Evolutionary conservation across 2,113 vertebrate species (phyloP).

Genomic region (Polyodon spathula): DNA sequence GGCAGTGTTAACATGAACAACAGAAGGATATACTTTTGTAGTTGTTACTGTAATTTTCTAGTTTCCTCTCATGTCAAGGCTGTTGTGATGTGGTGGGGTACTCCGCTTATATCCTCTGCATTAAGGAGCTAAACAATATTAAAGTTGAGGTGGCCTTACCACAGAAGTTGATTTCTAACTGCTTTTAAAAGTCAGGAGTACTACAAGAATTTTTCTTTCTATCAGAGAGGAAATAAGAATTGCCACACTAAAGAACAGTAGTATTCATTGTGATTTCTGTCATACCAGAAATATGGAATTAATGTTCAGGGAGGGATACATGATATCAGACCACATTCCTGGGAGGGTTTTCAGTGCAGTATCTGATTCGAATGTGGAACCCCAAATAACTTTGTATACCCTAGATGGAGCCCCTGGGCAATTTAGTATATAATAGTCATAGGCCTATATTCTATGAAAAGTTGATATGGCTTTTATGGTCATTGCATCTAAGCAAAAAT

Average conservation of each 20-base stretch:
- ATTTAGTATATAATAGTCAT: too few relatives aligned
- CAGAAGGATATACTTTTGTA: slow-evolving; percentile 75
- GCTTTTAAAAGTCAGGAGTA: slow-evolving; percentile 45
- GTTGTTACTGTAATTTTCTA: slow-evolving; percentile 85
- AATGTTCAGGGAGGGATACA: slow-evolving; percentile 26
- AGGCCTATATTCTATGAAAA: too few relatives aligned
- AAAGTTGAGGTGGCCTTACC: slow-evolving; percentile 46
- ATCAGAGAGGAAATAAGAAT: slow-evolving; percentile 19
- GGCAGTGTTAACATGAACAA: slow-evolving; percentile 71
- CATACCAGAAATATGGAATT: slow-evolving; percentile 37
- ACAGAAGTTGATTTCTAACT: slow-evolving; percentile 37
- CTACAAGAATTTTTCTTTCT: slow-evolving; percentile 7
- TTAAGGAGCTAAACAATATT: slow-evolving; percentile 43
- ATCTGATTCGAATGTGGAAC: too few relatives aligned
- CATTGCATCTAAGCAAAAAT: too few relatives aligned
- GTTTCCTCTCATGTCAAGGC: slow-evolving; percentile 81
- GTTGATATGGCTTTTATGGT: too few relatives aligned
- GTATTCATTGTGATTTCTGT: slow-evolving; percentile 49
- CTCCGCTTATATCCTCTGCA: slow-evolving; percentile 42
- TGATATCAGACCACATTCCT: slow-evolving; percentile 16
- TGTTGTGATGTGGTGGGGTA: slow-evolving; percentile 74
- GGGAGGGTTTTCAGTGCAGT: too few relatives aligned
- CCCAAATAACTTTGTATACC: too few relatives aligned
- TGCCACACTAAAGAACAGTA: slow-evolving; percentile 55
- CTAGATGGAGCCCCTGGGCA: too few relatives aligned